Evolutionary conservation across 1,140 invertebrate genomes (phyloP).

Genomic region (Leptestheria dahalacensis): DNA sequence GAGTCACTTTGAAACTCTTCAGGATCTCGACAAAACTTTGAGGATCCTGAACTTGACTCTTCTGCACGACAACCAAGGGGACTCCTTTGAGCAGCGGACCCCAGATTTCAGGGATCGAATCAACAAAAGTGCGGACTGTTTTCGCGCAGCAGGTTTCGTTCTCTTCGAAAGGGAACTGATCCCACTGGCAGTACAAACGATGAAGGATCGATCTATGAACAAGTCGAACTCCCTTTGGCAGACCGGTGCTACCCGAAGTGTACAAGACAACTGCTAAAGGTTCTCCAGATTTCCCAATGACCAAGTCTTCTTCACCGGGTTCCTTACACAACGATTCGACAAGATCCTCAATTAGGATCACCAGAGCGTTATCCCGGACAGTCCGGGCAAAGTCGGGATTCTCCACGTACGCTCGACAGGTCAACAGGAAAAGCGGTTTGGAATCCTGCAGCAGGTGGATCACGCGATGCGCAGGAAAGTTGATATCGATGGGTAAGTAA

Average conservation of each 20-base stretch:
- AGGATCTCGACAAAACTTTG: conserved; percentile 48
- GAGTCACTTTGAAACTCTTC: conserved; percentile 51
- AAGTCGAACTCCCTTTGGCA: conserved; percentile 79
- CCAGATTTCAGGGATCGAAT: conserved; percentile 73
- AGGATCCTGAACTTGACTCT: conserved; percentile 52
- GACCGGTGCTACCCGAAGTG: conserved; percentile 82
- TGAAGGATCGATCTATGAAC: conserved; percentile 63
- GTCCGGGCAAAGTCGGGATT: neutral
- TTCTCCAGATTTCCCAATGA: neutral
- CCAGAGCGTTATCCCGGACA: neutral
- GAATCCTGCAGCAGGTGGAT: conserved; percentile 60
- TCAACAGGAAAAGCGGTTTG: conserved; percentile 38
- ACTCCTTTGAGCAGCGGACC: conserved; percentile 51
- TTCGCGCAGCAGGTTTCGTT: conserved; percentile 67
- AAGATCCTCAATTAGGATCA: neutral
- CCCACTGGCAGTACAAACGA: conserved; percentile 69
- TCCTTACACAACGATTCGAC: neutral
- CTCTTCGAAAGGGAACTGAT: conserved; percentile 47
- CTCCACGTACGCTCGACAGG: neutral
- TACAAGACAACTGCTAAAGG: conserved; percentile 59
- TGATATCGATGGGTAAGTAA: conserved; percentile 63
- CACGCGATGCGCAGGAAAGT: conserved; percentile 53
- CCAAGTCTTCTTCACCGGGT: neutral
- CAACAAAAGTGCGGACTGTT: conserved; percentile 73
- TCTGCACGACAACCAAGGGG: conserved; percentile 51